Percentiles rank a stretch among this genome's conserved stretches.
Evolutionary conservation across 1,140 invertebrate genomes (phyloP).

Genomic region (Harpegnathos saltator): DNA sequence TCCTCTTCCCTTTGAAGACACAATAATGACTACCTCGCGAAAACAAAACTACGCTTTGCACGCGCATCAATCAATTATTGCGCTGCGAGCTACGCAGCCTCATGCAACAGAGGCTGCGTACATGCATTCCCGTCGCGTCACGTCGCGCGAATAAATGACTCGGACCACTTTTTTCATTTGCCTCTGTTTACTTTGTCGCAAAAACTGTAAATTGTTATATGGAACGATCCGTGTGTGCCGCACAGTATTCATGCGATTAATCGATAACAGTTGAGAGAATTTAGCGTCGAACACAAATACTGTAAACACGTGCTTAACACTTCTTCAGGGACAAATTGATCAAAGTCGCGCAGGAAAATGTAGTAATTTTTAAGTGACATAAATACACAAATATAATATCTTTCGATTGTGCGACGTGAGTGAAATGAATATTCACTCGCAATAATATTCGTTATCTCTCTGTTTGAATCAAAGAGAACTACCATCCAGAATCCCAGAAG

Average conservation of each 20-base stretch:
- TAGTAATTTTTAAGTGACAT: too few species aligned
- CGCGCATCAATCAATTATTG: slow-evolving; percentile 61
- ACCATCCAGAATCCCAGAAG: too few species aligned
- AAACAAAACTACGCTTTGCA: slow-evolving; percentile 59
- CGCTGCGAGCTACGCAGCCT: slow-evolving; percentile 1
- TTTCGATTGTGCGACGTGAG: too few species aligned
- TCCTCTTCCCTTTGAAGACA: slow-evolving; percentile 36
- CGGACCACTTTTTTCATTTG: not conserved
- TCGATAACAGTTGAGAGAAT: too few species aligned
- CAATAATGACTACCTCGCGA: slow-evolving; percentile 50
- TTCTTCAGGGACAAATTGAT: too few species aligned
- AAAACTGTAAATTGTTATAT: not conserved
- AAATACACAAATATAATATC: too few species aligned
- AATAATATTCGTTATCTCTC: too few species aligned
- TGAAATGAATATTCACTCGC: too few species aligned
- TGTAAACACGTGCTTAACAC: too few species aligned
- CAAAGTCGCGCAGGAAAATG: too few species aligned
- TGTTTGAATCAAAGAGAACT: too few species aligned
- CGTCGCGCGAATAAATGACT: not conserved
- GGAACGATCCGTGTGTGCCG: not conserved
- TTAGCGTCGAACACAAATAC: too few species aligned
- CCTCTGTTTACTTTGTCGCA: not conserved
- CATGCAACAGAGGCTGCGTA: slow-evolving; percentile 12
- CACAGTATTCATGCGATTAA: not conserved
- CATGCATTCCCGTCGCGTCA: not conserved